A percentile compares a stretch with the other conserved stretches of the same genome.
Evolutionary conservation across 2,888 invertebrate species (phyloP).

Genomic region (Tetramorium bicarinatum): DNA sequence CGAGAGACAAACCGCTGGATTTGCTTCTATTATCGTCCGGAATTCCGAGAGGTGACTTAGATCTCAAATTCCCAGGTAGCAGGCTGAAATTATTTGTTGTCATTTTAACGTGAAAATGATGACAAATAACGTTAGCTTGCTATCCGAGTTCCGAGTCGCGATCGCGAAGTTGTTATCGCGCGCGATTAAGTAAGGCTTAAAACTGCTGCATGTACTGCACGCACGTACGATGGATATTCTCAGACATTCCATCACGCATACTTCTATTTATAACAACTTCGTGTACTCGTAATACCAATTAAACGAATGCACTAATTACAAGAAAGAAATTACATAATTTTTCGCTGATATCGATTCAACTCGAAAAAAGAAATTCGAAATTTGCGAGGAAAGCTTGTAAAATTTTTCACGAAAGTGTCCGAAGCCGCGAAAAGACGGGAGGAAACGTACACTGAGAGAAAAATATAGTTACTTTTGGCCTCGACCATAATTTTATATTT

Average conservation of each 20-base stretch:
- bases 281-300: neutral
- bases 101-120: neutral
- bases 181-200: neutral
- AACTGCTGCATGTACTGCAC: neutral
- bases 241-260: neutral
- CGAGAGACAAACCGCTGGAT: neutral
- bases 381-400: neutral
- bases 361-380: neutral
- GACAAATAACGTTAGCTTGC: neutral
- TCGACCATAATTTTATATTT: no score
- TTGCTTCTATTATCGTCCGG: neutral
- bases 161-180: slow-evolving; percentile 3
- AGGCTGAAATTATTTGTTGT: no score
- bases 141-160: neutral
- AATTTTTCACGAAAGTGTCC: neutral
- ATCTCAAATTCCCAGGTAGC: neutral
- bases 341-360: neutral
- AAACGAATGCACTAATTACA: neutral
- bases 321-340: neutral
- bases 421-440: neutral
- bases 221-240: neutral
- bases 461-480: no score
- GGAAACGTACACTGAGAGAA: neutral
- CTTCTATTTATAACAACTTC: neutral
- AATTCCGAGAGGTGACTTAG: neutral